A percentile compares a stretch with the other conserved stretches of the same genome.
Conservation (phyloP, 2,888 invertebrate species). For the Apamea monoglypha region DNA sequence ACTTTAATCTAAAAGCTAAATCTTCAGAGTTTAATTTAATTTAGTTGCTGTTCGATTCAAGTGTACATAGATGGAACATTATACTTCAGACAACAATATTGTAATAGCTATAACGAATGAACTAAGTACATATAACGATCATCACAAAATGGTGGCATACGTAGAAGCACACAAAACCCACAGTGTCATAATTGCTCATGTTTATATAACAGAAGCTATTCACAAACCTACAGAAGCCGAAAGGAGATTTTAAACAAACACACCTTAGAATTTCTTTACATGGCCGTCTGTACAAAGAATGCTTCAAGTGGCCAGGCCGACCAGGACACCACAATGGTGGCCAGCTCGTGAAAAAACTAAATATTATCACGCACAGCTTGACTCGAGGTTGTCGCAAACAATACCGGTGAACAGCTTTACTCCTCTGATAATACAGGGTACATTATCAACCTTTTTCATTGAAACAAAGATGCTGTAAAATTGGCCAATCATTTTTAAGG, state of each 20-base stretch:
- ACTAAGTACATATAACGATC: conserved; percentile 54
- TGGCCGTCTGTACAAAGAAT: conserved; percentile 82
- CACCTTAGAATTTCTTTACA: conserved; percentile 82
- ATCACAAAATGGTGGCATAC: conserved; percentile 66
- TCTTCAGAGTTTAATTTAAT: conserved; percentile 8
- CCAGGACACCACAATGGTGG: conserved; percentile 79
- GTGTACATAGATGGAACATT: conserved; percentile 39
- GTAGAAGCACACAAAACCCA: conserved; percentile 71
- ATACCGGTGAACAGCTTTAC: conserved; percentile 64
- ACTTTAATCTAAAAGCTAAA: background rate
- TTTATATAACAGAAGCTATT: conserved; percentile 87
- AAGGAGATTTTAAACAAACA: conserved; percentile 87
- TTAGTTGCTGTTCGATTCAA: background rate
- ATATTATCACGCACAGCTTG: conserved; percentile 89
- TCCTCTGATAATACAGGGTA: conserved; percentile 61
- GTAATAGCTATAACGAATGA: conserved; percentile 44
- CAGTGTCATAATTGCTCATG: conserved; percentile 83
- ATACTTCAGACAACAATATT: conserved; percentile 40
- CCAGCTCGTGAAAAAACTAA: conserved; percentile 83
- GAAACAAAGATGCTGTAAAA: conserved; percentile 62
- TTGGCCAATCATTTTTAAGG: conserved; percentile 67
- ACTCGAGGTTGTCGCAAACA: conserved; percentile 77
- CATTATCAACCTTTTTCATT: conserved; percentile 68
- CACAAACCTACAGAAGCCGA: conserved; percentile 87
- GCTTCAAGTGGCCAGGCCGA: conserved; percentile 84